These are phyloP conservation scores for Orchestia grillus DNA, from an alignment of 1,140 invertebrate species.

Conservation along the genomic window DNA sequence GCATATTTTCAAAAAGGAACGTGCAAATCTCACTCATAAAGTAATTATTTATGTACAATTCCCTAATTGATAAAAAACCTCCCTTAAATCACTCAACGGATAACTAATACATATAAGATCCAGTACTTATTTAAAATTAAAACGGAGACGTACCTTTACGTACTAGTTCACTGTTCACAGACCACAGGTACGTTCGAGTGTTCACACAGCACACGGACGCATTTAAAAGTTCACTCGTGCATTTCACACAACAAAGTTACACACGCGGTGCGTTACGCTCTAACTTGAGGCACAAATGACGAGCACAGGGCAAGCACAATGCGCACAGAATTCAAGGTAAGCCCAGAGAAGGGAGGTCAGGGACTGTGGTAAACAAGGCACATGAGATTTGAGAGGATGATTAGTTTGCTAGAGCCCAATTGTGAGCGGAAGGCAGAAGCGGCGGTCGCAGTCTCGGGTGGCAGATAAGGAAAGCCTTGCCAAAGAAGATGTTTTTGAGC, in stretches of 20 bases:
- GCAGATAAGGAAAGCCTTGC: neutral
- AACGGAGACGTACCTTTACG: no score
- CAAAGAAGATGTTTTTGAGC: slow-evolving; percentile 4
- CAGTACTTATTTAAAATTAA: no score
- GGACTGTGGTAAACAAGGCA: neutral
- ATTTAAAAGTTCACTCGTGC: neutral
- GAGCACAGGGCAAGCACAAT: no score
- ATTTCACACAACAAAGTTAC: neutral
- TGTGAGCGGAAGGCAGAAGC: neutral
- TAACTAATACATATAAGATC: no score
- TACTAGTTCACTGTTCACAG: neutral
- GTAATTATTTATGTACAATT: no score
- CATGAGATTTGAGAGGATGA: slow-evolving; percentile 26
- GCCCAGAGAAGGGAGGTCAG: neutral
- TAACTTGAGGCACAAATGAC: no score
- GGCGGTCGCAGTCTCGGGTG: neutral
- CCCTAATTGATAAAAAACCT: no score
- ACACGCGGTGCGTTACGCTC: neutral
- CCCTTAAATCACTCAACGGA: no score
- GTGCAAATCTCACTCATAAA: no score
- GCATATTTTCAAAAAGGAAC: no score
- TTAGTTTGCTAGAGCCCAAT: slow-evolving; percentile 46
- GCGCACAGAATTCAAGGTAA: neutral
- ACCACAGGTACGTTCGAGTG: neutral
- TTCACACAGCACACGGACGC: neutral